Conservation (phyloP, 2,797 vertebrate genomes). For the Falco novaeseelandiae region DNA sequence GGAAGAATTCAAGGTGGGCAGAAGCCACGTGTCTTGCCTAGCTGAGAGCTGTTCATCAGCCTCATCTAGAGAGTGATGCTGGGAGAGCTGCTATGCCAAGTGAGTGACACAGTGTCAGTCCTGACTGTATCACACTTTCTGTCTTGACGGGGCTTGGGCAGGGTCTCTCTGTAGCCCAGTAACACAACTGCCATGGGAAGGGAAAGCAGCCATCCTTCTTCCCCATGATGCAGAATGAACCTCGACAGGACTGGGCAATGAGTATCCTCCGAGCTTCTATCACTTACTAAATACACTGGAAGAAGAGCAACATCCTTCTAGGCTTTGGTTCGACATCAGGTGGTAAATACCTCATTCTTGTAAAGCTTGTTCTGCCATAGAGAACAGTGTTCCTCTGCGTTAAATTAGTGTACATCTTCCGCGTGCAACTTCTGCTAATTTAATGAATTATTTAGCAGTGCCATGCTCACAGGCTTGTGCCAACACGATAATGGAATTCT, state of each 20-base stretch:
- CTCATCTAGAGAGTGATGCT: not conserved
- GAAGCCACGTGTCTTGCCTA: not conserved
- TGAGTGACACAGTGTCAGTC: not conserved
- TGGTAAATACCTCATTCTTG: not conserved
- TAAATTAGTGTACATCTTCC: slow-evolving; percentile 9
- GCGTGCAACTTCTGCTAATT: slow-evolving; percentile 42
- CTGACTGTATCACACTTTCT: not conserved
- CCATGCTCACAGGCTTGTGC: slow-evolving; percentile 32
- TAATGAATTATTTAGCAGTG: slow-evolving; percentile 68
- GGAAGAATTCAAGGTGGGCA: not conserved
- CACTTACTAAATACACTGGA: not conserved
- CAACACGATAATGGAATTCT: slow-evolving; percentile 49
- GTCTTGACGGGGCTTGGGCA: not conserved
- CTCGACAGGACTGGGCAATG: fast-evolving
- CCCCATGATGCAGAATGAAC: not conserved
- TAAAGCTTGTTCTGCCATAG: slow-evolving; percentile 11
- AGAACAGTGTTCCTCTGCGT: not conserved
- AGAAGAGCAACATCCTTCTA: not conserved
- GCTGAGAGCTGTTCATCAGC: not conserved
- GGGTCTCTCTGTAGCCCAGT: not conserved
- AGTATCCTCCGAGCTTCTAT: not conserved
- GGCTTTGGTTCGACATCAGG: not conserved
- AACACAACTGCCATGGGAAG: not conserved
- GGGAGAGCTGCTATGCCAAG: not conserved
- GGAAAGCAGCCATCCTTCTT: not conserved